Percentiles rank a stretch among this genome's conserved stretches.
Conservation (phyloP, 2,113 vertebrate genomes). For the Myiozetetes cayanensis region DNA sequence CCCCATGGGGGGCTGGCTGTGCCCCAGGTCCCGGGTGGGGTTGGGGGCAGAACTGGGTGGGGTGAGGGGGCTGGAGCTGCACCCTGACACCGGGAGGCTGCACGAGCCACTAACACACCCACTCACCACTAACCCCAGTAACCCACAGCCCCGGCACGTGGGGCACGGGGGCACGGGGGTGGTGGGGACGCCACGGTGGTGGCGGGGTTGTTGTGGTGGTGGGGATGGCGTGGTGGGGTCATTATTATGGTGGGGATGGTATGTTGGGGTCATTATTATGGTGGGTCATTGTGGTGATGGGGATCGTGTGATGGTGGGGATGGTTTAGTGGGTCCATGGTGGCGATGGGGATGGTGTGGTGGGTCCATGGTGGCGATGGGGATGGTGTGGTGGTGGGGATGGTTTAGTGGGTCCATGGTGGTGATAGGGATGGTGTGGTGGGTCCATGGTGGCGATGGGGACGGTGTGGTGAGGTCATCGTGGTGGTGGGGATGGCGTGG, state of each 20-base stretch:
- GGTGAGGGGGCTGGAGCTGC: too few relatives aligned
- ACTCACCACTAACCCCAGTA: slow-evolving; percentile 56
- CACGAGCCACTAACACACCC: background rate
- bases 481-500: too few relatives aligned
- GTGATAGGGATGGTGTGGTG: fast-evolving
- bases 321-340: background rate
- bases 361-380: too few relatives aligned
- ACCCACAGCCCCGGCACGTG: background rate
- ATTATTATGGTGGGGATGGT: too few relatives aligned
- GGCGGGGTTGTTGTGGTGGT: background rate
- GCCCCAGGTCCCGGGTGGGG: fast-evolving
- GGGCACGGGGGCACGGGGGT: background rate
- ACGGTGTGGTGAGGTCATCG: too few relatives aligned
- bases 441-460: too few relatives aligned
- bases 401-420: fast-evolving
- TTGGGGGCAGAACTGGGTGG: background rate
- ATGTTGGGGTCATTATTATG: too few relatives aligned
- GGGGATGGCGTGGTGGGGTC: background rate
- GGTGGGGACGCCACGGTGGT: background rate
- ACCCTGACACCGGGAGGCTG: too few relatives aligned
- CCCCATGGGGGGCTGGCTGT: background rate
- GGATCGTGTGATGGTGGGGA: too few relatives aligned
- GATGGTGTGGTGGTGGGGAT: background rate
- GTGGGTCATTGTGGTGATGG: too few relatives aligned
- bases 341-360: background rate